phyloP scores from a whole-genome alignment of 1,140 invertebrate genomes.

The Nomia melanderi region DNA sequence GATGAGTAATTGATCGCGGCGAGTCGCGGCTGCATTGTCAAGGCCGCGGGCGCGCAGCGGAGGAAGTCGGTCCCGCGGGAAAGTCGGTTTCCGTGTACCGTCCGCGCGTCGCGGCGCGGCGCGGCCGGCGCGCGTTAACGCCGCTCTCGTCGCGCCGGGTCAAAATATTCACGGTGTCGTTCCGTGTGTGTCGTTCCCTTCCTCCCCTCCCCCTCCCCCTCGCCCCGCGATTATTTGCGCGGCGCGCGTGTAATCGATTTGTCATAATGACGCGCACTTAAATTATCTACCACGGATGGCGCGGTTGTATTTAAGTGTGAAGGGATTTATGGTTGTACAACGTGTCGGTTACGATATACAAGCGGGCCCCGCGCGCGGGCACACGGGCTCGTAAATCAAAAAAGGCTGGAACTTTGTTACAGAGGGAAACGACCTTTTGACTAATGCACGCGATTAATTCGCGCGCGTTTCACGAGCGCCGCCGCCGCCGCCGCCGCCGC shows the following conservation, averaged over 20 bases:
- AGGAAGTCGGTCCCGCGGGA: conserved; percentile 9
- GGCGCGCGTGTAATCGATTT: conserved; percentile 58
- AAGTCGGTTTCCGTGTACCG: conserved; percentile 9
- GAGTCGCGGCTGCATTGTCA: conserved; percentile 31
- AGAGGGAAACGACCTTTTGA: conserved; percentile 37
- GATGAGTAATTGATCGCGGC: conserved; percentile 35
- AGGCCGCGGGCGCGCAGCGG: conserved; percentile 5
- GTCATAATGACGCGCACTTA: conserved; percentile 59
- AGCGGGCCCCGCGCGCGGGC: conserved; percentile 24
- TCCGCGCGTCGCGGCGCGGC: background rate
- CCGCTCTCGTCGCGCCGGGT: too few species aligned
- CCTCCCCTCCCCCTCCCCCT: too few species aligned
- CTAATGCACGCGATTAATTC: conserved; percentile 35
- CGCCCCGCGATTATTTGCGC: conserved; percentile 50
- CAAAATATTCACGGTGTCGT: conserved; percentile 48
- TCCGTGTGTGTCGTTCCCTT: too few species aligned
- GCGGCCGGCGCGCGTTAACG: too few species aligned
- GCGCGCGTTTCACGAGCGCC: background rate
- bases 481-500: too few species aligned
- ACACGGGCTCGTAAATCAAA: conserved; percentile 43
- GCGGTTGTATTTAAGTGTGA: conserved; percentile 41
- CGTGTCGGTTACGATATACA: conserved; percentile 51
- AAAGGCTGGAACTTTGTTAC: conserved; percentile 54
- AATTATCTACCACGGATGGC: conserved; percentile 54
- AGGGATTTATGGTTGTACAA: conserved; percentile 61